Percentiles rank a stretch among this genome's conserved stretches.
phyloP scores from a whole-genome alignment of 2,113 vertebrate genomes.

The Grantiella picta region DNA sequence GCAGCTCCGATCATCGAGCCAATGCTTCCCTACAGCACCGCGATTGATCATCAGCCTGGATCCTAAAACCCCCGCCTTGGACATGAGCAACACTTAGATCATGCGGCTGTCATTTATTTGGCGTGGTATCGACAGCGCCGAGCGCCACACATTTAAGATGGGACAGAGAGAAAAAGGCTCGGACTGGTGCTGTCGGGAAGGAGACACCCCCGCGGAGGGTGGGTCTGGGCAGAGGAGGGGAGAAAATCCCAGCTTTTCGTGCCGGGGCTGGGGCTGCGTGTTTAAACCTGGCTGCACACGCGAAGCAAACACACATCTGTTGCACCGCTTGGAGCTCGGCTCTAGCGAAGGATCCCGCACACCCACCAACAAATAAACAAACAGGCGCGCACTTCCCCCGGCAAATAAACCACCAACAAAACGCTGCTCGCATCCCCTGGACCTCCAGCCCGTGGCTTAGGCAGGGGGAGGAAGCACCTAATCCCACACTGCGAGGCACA shows the following conservation, averaged over 20 bases:
- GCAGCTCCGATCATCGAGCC: not conserved
- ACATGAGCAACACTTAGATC: not conserved
- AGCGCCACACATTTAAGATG: not conserved
- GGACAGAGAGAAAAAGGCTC: not conserved
- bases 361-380: not conserved
- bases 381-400: not conserved
- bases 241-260: not conserved
- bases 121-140: not conserved
- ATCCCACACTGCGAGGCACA: conserved; percentile 1
- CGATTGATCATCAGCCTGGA: not conserved
- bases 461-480: not conserved
- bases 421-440: not conserved
- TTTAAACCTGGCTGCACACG: not conserved
- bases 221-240: not conserved
- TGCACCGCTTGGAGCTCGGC: conserved; percentile 13
- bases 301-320: conserved; percentile 51
- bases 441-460: not conserved
- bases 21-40: not conserved
- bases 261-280: not conserved
- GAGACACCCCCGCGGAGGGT: not conserved
- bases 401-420: not conserved
- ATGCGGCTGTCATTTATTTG: not conserved
- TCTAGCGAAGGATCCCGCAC: not conserved
- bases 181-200: not conserved
- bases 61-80: not conserved